Percentiles rank a stretch among this genome's conserved stretches.
These are phyloP conservation scores for Adelges cooleyi DNA, from an alignment of 1,140 invertebrate genomes.

Conservation along the genomic window DNA sequence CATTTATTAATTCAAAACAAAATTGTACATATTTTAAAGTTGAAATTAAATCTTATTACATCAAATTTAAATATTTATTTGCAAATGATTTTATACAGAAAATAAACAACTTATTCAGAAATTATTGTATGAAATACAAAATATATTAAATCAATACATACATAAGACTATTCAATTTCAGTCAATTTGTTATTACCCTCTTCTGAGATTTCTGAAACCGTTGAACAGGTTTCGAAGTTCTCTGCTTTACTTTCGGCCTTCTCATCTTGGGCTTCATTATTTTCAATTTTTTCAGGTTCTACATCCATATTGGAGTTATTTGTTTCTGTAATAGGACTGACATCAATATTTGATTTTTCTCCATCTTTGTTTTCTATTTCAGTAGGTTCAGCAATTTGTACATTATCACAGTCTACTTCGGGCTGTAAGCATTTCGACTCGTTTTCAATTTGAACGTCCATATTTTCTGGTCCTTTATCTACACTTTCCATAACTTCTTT, in stretches of 20 bases:
- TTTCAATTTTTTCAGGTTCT: background rate
- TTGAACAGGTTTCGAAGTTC: background rate
- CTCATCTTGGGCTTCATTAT: background rate
- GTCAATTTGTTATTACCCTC: background rate
- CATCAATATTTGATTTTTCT: background rate
- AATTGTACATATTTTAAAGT: no score
- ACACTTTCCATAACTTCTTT: background rate
- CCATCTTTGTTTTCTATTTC: background rate
- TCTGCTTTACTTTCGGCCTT: no score
- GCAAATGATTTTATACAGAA: constrained; percentile 16
- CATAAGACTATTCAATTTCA: constrained; percentile 8
- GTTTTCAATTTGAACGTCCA: background rate
- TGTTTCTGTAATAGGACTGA: background rate
- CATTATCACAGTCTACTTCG: background rate
- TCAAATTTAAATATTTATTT: background rate
- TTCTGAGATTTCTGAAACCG: background rate
- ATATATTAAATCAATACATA: constrained; percentile 8
- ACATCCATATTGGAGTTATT: background rate
- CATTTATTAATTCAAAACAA: no score
- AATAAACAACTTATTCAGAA: constrained; percentile 6
- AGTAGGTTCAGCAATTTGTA: background rate
- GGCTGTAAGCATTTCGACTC: background rate
- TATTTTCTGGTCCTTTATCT: background rate
- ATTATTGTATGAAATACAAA: background rate
- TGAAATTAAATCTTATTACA: no score